Evolutionary conservation across 2,888 invertebrate genomes (phyloP).

Genomic region (Drosophila aldrichi): DNA sequence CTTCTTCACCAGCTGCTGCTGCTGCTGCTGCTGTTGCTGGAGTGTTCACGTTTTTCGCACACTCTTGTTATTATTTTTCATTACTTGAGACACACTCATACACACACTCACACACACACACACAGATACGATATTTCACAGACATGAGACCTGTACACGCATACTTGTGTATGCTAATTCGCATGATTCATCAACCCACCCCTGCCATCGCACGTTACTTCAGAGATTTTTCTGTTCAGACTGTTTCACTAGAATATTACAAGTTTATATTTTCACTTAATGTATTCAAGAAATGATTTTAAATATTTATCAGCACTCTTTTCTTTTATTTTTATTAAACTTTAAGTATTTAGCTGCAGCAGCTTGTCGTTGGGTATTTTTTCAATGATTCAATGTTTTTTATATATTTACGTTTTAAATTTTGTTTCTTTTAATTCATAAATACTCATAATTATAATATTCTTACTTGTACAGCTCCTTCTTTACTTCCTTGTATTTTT

Average conservation of each 20-base stretch:
- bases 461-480: slow-evolving; percentile 15
- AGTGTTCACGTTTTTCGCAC: slow-evolving; percentile 38
- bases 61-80: slow-evolving; percentile 71
- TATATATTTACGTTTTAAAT: background rate
- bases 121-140: slow-evolving; percentile 2
- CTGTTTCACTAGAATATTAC: background rate
- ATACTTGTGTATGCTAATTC: slow-evolving; percentile 36
- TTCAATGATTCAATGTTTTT: background rate
- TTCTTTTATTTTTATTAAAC: background rate
- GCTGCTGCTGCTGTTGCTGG: slow-evolving; percentile 46
- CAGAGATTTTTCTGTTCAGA: background rate
- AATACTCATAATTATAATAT: background rate
- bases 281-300: background rate
- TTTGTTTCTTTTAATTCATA: background rate
- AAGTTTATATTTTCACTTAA: background rate
- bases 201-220: slow-evolving; percentile 32
- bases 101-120: background rate
- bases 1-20: slow-evolving; percentile 43
- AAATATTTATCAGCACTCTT: background rate
- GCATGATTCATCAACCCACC: slow-evolving; percentile 70
- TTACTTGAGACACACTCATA: slow-evolving; percentile 46
- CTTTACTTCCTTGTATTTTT: background rate
- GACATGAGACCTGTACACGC: slow-evolving; percentile 23
- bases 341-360: background rate
- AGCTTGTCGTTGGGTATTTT: background rate